phyloP scores from a whole-genome alignment of 2,797 vertebrate species.

The Sebastes kiyomatsui region DNA sequence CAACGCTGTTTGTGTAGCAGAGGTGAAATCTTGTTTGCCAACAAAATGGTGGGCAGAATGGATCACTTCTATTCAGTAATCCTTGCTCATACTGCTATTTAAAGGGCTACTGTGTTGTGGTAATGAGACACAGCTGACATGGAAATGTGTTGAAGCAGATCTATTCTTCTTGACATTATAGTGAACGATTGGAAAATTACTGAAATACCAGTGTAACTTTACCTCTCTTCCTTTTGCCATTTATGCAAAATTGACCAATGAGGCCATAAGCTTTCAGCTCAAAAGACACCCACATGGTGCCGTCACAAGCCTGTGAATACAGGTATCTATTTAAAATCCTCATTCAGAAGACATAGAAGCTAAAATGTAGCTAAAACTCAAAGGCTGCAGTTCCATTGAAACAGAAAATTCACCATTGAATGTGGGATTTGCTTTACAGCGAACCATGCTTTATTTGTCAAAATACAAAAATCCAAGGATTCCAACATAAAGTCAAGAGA shows the following conservation, averaged over 20 bases:
- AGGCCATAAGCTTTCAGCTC: not conserved
- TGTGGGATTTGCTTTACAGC: not conserved
- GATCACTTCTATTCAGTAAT: not conserved
- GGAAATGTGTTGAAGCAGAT: not conserved
- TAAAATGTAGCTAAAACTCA: not conserved
- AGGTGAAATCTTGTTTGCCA: not conserved
- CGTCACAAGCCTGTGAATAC: not conserved
- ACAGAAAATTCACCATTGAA: not conserved
- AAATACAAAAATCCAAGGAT: not conserved
- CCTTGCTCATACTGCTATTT: not conserved
- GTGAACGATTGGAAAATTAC: not conserved
- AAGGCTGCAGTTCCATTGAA: not conserved
- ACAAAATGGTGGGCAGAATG: not conserved
- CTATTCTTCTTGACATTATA: not conserved
- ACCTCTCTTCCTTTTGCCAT: not conserved
- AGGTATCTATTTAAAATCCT: not conserved
- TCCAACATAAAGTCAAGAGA: not conserved
- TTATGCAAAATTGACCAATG: not conserved
- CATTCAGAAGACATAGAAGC: not conserved
- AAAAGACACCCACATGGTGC: not conserved
- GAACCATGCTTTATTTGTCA: not conserved
- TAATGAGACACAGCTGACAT: slow-evolving; percentile 1
- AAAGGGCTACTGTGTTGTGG: not conserved
- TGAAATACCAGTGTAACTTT: not conserved
- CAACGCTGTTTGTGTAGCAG: not conserved